Evolutionary conservation across 1,140 invertebrate species (phyloP).

Genomic region (Lordiphosa stackelbergi): DNA sequence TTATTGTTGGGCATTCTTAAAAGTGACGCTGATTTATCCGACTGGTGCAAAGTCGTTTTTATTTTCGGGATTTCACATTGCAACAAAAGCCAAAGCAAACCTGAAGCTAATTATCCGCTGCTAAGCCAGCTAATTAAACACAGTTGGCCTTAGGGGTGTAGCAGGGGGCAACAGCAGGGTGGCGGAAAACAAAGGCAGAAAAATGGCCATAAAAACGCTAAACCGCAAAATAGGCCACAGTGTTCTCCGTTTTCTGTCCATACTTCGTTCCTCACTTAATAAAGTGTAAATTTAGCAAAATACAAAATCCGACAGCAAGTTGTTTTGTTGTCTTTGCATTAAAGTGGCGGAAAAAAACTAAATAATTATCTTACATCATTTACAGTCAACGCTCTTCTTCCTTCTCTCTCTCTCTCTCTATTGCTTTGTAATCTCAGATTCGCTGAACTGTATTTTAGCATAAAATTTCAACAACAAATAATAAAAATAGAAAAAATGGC

Average conservation of each 20-base stretch:
- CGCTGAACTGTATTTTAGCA: conserved; percentile 71
- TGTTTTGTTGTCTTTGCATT: conserved; percentile 30
- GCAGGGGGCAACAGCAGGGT: neutral
- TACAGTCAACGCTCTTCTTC: conserved; percentile 64
- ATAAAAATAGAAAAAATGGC: conserved; percentile 10
- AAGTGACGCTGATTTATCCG: conserved; percentile 54
- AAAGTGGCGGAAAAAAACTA: conserved; percentile 60
- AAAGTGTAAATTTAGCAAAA: conserved; percentile 40
- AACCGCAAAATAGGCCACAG: conserved; percentile 64
- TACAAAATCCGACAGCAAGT: conserved; percentile 14
- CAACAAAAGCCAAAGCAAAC: conserved; percentile 20
- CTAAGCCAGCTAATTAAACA: conserved; percentile 59
- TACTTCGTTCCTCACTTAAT: conserved; percentile 3
- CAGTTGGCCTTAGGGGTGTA: conserved; percentile 15
- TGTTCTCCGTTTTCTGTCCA: conserved; percentile 12
- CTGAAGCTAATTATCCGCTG: conserved; percentile 67
- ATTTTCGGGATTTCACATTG: conserved; percentile 20
- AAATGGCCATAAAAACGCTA: conserved; percentile 70
- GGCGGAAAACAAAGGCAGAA: conserved; percentile 36
- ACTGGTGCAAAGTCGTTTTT: too few species aligned
- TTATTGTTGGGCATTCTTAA: conserved; percentile 56
- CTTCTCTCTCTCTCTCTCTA: conserved; percentile 3
- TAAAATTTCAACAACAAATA: conserved; percentile 57
- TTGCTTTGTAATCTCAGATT: conserved; percentile 57
- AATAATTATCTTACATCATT: conserved; percentile 74